Percentiles rank a stretch among this genome's conserved stretches.
These are phyloP conservation scores for Caretta caretta DNA, from an alignment of 2,113 vertebrate species.

Conservation along the genomic window DNA sequence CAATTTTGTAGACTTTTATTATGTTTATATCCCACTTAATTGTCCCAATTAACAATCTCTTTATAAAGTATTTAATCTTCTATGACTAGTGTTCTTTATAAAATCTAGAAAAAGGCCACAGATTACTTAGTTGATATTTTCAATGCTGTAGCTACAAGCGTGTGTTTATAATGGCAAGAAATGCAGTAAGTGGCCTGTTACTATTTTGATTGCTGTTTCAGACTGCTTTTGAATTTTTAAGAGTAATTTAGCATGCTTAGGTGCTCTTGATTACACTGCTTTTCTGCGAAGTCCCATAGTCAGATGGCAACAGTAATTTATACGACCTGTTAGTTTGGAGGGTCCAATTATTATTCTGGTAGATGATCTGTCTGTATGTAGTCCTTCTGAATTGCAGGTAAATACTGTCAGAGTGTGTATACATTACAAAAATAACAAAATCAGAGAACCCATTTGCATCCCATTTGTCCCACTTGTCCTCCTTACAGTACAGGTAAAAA, in stretches of 20 bases:
- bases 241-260: neutral
- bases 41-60: neutral
- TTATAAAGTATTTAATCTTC: neutral
- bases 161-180: too few species aligned
- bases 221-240: neutral
- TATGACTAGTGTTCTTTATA: neutral
- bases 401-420: neutral
- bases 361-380: neutral
- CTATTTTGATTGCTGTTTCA: neutral
- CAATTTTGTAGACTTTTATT: neutral
- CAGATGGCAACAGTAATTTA: accelerated
- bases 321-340: neutral
- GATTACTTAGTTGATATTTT: neutral
- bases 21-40: neutral
- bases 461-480: neutral
- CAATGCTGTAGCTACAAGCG: neutral
- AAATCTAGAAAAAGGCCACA: accelerated
- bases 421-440: neutral
- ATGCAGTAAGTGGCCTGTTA: neutral
- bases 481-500: neutral
- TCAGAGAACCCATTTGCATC: neutral
- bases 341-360: neutral
- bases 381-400: neutral
- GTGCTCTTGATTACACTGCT: neutral
- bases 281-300: neutral